Conservation (phyloP, 2,797 vertebrate genomes). For the Helostoma temminkii region DNA sequence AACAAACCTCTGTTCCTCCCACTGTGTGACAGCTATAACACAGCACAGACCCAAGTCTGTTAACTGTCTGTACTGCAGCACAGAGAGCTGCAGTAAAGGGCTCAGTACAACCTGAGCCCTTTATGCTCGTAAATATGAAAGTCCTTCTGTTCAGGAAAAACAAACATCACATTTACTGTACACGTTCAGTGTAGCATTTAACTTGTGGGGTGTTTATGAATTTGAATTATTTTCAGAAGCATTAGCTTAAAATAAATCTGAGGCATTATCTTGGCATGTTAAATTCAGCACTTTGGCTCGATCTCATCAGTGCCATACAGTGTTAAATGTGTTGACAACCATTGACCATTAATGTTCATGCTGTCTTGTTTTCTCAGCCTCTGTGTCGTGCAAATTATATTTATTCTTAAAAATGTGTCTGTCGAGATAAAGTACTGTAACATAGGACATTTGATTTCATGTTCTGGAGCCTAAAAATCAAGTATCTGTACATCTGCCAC, state of each 20-base stretch:
- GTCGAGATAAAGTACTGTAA: conserved; percentile 75
- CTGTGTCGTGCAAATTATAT: conserved; percentile 73
- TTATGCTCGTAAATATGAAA: no score
- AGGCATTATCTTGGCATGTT: conserved; percentile 32
- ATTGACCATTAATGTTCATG: conserved; percentile 38
- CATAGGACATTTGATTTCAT: conserved; percentile 63
- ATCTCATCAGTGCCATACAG: conserved; percentile 53
- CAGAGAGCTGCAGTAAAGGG: no score
- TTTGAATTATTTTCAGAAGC: background rate
- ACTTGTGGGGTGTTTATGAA: conserved; percentile 15
- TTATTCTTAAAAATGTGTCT: conserved; percentile 74
- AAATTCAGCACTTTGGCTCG: conserved; percentile 42
- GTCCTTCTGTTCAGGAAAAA: no score
- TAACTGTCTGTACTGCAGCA: background rate
- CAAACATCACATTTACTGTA: no score
- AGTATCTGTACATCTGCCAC: conserved; percentile 71
- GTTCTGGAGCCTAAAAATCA: conserved; percentile 77
- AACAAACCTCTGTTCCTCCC: background rate
- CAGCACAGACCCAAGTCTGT: background rate
- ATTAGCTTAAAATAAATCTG: conserved; percentile 16
- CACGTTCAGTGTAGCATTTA: conserved; percentile 21
- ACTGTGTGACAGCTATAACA: background rate
- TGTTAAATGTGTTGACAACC: conserved; percentile 56
- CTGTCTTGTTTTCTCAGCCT: conserved; percentile 54
- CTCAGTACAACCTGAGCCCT: no score